phyloP scores from a whole-genome alignment of 2,113 vertebrate species.

The Promerops cafer region DNA sequence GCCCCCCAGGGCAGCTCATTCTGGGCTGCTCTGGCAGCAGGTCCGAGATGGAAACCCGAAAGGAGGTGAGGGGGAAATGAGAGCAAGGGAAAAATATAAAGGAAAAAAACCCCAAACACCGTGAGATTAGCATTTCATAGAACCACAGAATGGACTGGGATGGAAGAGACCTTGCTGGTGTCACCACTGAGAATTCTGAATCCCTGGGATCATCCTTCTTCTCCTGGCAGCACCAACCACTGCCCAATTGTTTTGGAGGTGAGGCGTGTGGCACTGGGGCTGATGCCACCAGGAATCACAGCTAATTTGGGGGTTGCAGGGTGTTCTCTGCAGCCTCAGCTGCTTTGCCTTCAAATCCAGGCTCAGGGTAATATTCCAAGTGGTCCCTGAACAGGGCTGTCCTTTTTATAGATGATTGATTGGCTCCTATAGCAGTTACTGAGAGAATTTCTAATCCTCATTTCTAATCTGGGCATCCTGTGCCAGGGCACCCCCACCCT shows the following conservation, averaged over 20 bases:
- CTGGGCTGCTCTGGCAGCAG: background rate
- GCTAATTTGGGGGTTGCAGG: accelerated
- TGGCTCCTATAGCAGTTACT: background rate
- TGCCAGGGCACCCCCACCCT: background rate
- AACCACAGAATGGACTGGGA: background rate
- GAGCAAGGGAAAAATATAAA: background rate
- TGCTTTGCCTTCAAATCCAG: background rate
- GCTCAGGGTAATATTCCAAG: background rate
- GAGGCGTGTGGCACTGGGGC: background rate
- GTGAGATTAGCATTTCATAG: background rate
- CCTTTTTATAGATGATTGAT: background rate
- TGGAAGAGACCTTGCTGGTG: background rate
- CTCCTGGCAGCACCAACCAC: background rate
- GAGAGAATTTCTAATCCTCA: background rate
- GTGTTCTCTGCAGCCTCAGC: background rate
- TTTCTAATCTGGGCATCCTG: background rate
- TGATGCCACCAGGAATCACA: background rate
- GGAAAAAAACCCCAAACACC: background rate
- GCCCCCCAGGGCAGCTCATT: background rate
- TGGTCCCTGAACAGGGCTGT: background rate
- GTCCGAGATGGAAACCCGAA: background rate
- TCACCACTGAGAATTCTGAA: background rate
- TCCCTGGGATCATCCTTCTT: background rate
- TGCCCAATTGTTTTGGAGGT: accelerated
- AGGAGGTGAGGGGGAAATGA: background rate